Conservation (phyloP, 2,888 invertebrate genomes). For the Cryptosula pallasiana region DNA sequence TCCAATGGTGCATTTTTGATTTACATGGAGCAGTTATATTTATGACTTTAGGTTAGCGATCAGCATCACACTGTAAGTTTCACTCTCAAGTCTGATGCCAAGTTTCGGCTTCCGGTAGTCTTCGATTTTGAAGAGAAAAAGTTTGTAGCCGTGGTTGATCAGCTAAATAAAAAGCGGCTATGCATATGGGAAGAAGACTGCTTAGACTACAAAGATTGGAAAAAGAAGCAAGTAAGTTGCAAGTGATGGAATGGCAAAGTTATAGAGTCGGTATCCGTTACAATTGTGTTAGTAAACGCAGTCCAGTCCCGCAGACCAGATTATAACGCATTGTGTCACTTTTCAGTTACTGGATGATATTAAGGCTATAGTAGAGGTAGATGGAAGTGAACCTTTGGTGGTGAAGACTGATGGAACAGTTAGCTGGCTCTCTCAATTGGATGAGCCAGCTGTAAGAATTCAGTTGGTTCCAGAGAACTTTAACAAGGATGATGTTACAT, state of each 20-base stretch:
- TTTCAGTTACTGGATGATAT: neutral
- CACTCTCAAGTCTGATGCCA: slow-evolving; percentile 12
- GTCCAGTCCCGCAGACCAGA: no score
- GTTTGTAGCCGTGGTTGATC: neutral
- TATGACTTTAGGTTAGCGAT: neutral
- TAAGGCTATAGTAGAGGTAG: neutral
- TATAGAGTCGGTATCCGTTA: no score
- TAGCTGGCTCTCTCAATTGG: slow-evolving; percentile 2
- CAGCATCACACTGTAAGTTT: neutral
- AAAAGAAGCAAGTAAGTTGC: slow-evolving; percentile 9
- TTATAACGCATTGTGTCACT: no score
- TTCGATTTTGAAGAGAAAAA: slow-evolving; percentile 9
- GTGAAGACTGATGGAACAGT: neutral
- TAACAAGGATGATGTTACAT: neutral
- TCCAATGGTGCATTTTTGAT: neutral
- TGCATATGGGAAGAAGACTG: neutral
- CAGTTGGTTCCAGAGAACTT: neutral
- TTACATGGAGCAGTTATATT: neutral
- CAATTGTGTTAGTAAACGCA: no score
- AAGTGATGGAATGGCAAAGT: no score
- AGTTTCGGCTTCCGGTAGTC: neutral
- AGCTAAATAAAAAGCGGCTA: neutral
- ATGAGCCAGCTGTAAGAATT: neutral
- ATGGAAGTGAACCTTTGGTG: neutral
- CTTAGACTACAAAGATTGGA: slow-evolving; percentile 14